A percentile compares a stretch with the other conserved stretches of the same genome.
Conservation (phyloP, 2,888 invertebrate species). For the Epicampocera succincta region DNA sequence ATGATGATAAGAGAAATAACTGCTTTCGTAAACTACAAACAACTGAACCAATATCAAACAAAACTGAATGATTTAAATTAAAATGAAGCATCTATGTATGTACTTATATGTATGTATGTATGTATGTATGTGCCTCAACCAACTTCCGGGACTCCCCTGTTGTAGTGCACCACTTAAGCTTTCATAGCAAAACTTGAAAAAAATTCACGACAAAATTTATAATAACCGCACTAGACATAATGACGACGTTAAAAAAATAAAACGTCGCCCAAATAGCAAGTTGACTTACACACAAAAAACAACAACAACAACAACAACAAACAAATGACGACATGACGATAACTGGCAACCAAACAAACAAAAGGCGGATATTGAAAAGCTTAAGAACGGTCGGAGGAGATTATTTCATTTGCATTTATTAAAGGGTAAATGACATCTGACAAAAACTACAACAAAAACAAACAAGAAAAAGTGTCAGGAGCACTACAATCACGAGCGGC, state of each 20-base stretch:
- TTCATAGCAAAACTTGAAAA: no score
- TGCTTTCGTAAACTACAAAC: slow-evolving; percentile 1
- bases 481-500: no score
- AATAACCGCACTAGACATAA: slow-evolving; percentile 66
- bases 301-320: slow-evolving; percentile 15
- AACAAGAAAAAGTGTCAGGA: background rate
- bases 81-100: background rate
- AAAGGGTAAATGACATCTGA: slow-evolving; percentile 35
- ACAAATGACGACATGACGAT: slow-evolving; percentile 57
- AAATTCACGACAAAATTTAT: slow-evolving; percentile 61
- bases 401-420: slow-evolving; percentile 23
- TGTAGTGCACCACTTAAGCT: slow-evolving; percentile 2
- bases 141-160: background rate
- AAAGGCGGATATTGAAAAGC: slow-evolving; percentile 60
- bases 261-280: slow-evolving; percentile 41
- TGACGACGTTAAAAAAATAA: slow-evolving; percentile 64
- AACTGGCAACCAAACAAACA: slow-evolving; percentile 55
- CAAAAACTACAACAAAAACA: no score
- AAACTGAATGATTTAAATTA: slow-evolving; percentile 35
- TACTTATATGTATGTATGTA: no score
- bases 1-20: slow-evolving; percentile 51
- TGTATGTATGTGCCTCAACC: no score
- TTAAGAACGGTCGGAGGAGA: slow-evolving; percentile 39
- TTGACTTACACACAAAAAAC: slow-evolving; percentile 13
- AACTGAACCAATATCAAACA: slow-evolving; percentile 17